These are phyloP conservation scores for Calypte anna DNA, from an alignment of 2,113 vertebrate species.

Conservation along the genomic window DNA sequence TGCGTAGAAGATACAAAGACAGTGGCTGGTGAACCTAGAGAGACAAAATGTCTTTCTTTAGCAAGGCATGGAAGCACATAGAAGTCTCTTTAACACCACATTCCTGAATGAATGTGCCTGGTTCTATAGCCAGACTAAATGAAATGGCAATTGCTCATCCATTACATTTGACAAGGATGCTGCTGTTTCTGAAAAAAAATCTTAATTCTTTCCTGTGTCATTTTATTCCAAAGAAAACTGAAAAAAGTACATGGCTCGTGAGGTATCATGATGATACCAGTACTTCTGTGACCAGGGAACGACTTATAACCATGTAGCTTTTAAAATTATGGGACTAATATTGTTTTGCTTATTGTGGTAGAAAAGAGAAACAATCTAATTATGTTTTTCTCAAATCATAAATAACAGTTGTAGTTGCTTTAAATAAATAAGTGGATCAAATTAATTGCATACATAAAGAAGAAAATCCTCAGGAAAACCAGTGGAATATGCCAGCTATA, in stretches of 20 bases:
- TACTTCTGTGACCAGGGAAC: background rate
- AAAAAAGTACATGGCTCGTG: background rate
- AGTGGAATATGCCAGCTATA: background rate
- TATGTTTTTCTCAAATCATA: background rate
- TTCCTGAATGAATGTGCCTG: background rate
- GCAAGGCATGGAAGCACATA: background rate
- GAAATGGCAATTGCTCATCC: background rate
- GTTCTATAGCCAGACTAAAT: background rate
- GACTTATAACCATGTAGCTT: background rate
- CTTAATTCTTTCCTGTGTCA: background rate
- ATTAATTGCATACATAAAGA: background rate
- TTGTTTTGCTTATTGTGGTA: background rate
- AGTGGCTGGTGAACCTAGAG: background rate
- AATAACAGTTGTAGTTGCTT: background rate
- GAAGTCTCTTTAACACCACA: background rate
- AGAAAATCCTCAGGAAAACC: background rate
- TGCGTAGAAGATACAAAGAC: background rate
- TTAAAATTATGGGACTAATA: background rate
- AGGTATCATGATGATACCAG: background rate
- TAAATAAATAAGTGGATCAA: background rate
- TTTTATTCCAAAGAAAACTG: background rate
- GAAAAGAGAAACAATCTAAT: background rate
- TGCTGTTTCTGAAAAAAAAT: background rate
- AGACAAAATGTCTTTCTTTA: conserved; percentile 2
- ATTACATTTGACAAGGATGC: background rate